Percentiles rank a stretch among this genome's conserved stretches.
Conservation (phyloP, 2,113 vertebrate genomes). For the Lophura nycthemera region DNA sequence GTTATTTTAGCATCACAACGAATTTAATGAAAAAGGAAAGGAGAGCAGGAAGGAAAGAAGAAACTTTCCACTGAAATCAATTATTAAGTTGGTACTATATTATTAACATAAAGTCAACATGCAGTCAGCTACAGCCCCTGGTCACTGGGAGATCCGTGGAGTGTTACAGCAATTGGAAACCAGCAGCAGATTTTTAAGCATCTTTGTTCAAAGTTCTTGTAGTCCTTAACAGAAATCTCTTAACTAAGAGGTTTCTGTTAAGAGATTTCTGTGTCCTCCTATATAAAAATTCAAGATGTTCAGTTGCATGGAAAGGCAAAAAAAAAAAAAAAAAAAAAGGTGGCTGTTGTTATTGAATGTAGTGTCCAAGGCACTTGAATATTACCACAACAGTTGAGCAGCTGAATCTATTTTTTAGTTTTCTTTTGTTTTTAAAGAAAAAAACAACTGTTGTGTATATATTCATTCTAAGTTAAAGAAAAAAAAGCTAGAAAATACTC, state of each 20-base stretch:
- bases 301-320: neutral
- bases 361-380: neutral
- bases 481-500: neutral
- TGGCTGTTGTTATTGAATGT: neutral
- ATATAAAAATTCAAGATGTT: neutral
- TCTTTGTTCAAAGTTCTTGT: neutral
- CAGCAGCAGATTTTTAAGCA: neutral
- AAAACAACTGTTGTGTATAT: neutral
- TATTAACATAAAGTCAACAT: constrained; percentile 10
- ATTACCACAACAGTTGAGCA: neutral
- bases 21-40: neutral
- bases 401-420: neutral
- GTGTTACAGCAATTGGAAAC: neutral
- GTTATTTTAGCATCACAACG: neutral
- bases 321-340: neutral
- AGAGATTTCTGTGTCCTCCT: neutral
- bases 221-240: neutral
- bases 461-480: neutral
- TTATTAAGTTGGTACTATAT: neutral
- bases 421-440: neutral
- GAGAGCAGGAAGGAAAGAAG: neutral
- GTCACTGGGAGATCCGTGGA: neutral
- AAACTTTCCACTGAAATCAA: neutral
- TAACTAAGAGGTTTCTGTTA: neutral
- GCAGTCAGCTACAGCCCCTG: neutral